These are phyloP conservation scores for Idaea dimidiata DNA, from an alignment of 2,888 invertebrate species.

Conservation along the genomic window DNA sequence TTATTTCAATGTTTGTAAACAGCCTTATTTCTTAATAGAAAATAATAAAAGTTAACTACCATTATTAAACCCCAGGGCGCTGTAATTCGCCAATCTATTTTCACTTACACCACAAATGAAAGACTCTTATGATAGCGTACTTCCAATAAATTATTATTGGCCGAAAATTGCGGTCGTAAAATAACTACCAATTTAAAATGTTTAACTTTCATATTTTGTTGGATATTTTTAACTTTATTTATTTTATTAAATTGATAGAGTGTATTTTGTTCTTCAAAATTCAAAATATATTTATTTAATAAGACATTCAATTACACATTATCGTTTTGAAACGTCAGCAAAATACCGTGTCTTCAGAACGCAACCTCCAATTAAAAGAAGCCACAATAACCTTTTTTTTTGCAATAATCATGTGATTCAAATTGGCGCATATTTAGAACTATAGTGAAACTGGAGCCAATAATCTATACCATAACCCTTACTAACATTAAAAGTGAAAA, in stretches of 20 bases:
- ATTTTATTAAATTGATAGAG: neutral
- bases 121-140: neutral
- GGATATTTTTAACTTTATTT: neutral
- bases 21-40: constrained; percentile 3
- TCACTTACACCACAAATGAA: neutral
- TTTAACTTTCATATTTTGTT: neutral
- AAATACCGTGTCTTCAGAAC: too few relatives aligned
- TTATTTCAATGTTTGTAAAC: neutral
- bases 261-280: too few relatives aligned
- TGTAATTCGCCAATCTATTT: constrained; percentile 6
- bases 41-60: constrained; percentile 16
- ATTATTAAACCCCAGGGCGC: constrained; percentile 11
- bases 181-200: neutral
- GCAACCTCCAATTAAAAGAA: too few relatives aligned
- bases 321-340: too few relatives aligned
- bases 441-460: too few relatives aligned
- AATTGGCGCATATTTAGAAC: too few relatives aligned
- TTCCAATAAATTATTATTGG: neutral
- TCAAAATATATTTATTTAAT: too few relatives aligned
- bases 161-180: neutral
- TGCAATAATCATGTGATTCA: too few relatives aligned
- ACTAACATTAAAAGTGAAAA: too few relatives aligned
- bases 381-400: too few relatives aligned
- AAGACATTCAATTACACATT: too few relatives aligned
- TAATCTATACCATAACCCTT: too few relatives aligned